Evolutionary conservation across 2,888 invertebrate species (phyloP), one percentile per base, ranked within the genome.

Genomic region (Theretra japonica): DNA sequence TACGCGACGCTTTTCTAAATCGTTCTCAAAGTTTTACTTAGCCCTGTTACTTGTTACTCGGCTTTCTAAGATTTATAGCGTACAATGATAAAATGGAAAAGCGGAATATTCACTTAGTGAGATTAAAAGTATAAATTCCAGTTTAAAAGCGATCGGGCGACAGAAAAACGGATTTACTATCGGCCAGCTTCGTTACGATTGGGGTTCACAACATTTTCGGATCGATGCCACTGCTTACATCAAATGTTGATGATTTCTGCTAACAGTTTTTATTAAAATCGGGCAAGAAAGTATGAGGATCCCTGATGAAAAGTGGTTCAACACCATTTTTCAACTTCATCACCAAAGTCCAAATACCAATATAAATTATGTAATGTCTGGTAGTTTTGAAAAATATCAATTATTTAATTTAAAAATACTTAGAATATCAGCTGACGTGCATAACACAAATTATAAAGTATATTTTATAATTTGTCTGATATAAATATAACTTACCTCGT

Each of bases 51-150:
- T 62, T 19, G n/a, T 21, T 57, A 58, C 23, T 33, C 6, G 65
- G 48, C 65, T 65, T 65, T 65, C 65, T 65, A 65, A 65, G 65
- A 65, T 65, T 65, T 65, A 65, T 65, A 41, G 23, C 65, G 23
- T 23, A 48, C 65, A 65, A 65, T 23, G 65, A 65, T 65, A 65
- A 65, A 65, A 65, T 23, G 19, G 65, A 65, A 65, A 65, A 41
- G 65, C 65, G 21, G 65, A 65, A 65, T 65, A 65, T 65, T 65
- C 65, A 65, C 48, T 65, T 48, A 65, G 65, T 65, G 23, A 65
- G 65, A 65, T 65, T 65, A 65, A 65, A 65, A 65, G 65, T 65
- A 48, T 65, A 65, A 48, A 48, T 23, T 65, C 41, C 65, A 65
- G 65, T 65, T 65, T 65, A 65, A 23, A 65, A 48, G 48, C 41